Evolutionary conservation across 2,113 vertebrate species (phyloP).

Genomic region (Pangasianodon hypophthalmus): DNA sequence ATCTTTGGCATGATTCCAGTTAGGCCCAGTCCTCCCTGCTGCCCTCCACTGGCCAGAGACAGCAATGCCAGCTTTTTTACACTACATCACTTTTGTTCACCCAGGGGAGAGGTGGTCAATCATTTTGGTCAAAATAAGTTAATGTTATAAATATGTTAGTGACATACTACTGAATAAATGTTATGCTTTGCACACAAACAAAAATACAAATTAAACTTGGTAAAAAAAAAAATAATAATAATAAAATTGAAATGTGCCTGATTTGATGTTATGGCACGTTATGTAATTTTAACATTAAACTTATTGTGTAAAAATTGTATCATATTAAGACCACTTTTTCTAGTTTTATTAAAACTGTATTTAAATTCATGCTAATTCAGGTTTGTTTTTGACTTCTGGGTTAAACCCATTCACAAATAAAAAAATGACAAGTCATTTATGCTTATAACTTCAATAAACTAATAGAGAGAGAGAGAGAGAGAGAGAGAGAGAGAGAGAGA

Average conservation of each 20-base stretch:
- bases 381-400: background rate
- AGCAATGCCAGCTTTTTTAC: conserved; percentile 7
- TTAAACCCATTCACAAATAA: background rate
- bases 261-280: background rate
- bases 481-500: background rate
- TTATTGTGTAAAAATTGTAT: background rate
- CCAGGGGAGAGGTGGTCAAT: too few species aligned
- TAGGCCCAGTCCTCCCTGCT: background rate
- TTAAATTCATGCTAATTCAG: background rate
- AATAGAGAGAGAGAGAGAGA: background rate
- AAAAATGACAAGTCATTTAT: background rate
- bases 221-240: background rate
- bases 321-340: background rate
- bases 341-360: background rate
- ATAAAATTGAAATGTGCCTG: background rate
- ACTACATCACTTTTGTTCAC: too few species aligned
- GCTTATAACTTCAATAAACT: background rate
- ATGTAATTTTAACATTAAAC: too few species aligned
- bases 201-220: background rate
- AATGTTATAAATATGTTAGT: too few species aligned
- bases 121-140: too few species aligned
- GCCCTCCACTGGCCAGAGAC: conserved; percentile 43
- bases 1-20: conserved; percentile 64
- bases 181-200: too few species aligned
- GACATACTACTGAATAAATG: too few species aligned